These are phyloP conservation scores for Thalassarche chlororhynchos DNA, from an alignment of 2,113 vertebrate genomes.

Conservation along the genomic window DNA sequence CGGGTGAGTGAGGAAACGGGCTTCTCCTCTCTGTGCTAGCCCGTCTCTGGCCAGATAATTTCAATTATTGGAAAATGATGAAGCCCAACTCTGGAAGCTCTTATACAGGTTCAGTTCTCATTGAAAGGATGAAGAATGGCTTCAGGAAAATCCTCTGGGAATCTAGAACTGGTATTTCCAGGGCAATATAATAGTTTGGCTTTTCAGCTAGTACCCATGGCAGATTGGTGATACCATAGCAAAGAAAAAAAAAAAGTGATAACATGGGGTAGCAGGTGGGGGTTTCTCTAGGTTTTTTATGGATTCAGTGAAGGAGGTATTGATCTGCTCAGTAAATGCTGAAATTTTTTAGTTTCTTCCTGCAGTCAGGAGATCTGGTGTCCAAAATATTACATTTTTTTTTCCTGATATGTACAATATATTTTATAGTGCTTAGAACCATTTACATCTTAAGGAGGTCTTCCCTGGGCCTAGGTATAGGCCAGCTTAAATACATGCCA, in stretches of 20 bases:
- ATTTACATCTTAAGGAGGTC: background rate
- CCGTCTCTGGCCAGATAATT: background rate
- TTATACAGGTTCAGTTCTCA: background rate
- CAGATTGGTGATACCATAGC: background rate
- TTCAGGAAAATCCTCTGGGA: background rate
- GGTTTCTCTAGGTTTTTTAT: background rate
- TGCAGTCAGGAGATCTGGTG: background rate
- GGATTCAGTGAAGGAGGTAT: background rate
- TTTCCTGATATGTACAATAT: background rate
- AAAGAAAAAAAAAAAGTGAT: background rate
- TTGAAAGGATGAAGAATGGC: background rate
- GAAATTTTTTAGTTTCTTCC: background rate
- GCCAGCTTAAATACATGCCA: background rate
- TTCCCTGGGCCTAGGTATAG: background rate
- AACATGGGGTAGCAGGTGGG: background rate
- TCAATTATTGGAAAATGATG: background rate
- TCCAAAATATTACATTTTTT: background rate
- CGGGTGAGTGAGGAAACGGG: background rate
- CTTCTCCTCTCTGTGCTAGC: background rate
- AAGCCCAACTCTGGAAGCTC: background rate
- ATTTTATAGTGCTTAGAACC: background rate
- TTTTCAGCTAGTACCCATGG: background rate
- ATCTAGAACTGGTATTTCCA: background rate
- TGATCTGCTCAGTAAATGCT: background rate
- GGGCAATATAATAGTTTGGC: background rate